Base-by-base conservation (phyloP, 2,113 vertebrate genomes). In the Rattus norvegicus region DNA sequence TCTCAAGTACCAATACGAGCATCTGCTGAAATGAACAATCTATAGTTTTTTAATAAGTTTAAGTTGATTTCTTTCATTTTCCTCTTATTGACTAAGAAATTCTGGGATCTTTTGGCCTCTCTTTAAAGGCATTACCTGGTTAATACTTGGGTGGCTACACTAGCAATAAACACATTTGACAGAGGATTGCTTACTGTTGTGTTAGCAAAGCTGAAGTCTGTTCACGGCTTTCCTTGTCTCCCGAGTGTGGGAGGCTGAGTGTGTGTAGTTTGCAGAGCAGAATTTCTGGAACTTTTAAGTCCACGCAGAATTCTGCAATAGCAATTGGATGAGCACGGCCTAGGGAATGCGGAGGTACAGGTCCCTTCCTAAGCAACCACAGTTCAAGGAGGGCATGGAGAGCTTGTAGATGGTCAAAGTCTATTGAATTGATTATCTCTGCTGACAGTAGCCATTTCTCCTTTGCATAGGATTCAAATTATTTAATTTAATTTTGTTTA, bases 401-500 rank as follows among this genome's bases (percentile, higher is more conserved):
- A 69, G 11, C 43, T 77, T 80, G 92, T 79, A 84, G 83, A 84
- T 84, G 80, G 52, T 75, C 36, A 95, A 76, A 70, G 39, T 26
- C 54, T 94, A 10, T 96, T 91, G 80, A 97, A 63, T 95, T 81
- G 56, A 92, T 97, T 95, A 39, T 96, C 19, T 19, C 49, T 95
- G 88, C 59, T 94, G 85, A 90, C 30, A 9, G 30, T 65, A 85
- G 83, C 88, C 61, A 79, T 93, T 96, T 96, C 95, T 56, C 36
- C 80, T 93, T 88, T 97, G 90, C 61, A 86, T 91, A 72, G 49
- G 26, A 92, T 90, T 96, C 72, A 93, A 72, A 92, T 95, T 96
- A 93, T 96, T 95, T 96, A 77, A 96, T 96, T 94, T 93, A 95
- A 95, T 97, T 93, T 96, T 90, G 28, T 56, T 96, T 97, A 94